phyloP scores from a whole-genome alignment of 1,140 invertebrate genomes.

The Globodera rostochiensis region DNA sequence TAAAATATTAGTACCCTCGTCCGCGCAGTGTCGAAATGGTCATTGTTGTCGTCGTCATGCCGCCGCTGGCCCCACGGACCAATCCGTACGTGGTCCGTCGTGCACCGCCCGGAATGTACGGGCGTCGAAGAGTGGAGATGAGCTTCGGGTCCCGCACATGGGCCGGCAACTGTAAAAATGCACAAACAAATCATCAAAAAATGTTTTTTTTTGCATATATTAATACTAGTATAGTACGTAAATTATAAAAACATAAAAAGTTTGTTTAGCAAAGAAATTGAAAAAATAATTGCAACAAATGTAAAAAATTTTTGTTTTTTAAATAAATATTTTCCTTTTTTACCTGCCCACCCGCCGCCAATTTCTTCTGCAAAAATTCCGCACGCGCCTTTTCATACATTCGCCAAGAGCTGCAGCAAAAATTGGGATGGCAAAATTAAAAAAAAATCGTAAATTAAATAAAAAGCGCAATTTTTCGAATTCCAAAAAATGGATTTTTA shows the following conservation, averaged over 20 bases:
- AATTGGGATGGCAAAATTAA: too few species aligned
- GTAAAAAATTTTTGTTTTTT: too few species aligned
- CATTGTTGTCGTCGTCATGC: background rate
- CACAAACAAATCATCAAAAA: background rate
- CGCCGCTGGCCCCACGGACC: background rate
- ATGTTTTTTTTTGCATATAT: too few species aligned
- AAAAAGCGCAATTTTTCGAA: too few species aligned
- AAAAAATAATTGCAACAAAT: too few species aligned
- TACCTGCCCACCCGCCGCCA: background rate
- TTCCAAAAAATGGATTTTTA: too few species aligned
- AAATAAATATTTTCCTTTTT: background rate
- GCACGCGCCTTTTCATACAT: constrained; percentile 2
- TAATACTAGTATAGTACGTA: too few species aligned
- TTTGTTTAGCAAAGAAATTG: too few species aligned
- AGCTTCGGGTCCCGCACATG: constrained; percentile 17
- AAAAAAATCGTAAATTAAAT: too few species aligned
- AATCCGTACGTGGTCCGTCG: constrained; percentile 7
- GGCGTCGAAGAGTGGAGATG: constrained; percentile 20
- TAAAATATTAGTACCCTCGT: constrained; percentile 11
- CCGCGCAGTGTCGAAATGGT: constrained; percentile 11
- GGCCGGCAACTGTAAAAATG: background rate
- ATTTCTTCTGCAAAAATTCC: background rate
- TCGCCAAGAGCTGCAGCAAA: background rate
- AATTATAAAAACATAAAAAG: too few species aligned
- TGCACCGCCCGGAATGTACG: constrained; percentile 12